Conservation (phyloP, 2,888 invertebrate species). For the Oscheius sp. region DNA sequence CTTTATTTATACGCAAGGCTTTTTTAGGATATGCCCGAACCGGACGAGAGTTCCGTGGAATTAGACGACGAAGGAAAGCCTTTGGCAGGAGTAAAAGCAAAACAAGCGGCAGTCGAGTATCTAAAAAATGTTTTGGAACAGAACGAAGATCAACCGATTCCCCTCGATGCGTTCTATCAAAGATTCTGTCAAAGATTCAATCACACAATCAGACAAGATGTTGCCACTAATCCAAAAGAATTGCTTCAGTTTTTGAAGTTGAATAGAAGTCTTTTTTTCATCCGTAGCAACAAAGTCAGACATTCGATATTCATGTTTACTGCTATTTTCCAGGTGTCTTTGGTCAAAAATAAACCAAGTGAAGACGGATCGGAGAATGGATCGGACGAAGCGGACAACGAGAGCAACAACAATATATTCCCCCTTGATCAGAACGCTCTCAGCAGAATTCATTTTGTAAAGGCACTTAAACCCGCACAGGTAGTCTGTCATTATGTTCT, state of each 20-base stretch:
- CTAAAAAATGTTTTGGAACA: conserved; percentile 65
- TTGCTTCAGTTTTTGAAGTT: conserved; percentile 88
- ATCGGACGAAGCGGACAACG: conserved; percentile 52
- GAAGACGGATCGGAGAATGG: conserved; percentile 68
- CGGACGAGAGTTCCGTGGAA: conserved; percentile 61
- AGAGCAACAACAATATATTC: conserved; percentile 62
- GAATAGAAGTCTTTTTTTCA: conserved; percentile 92
- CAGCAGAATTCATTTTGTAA: conserved; percentile 61
- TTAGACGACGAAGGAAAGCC: conserved; percentile 69
- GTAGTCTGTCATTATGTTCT: conserved; percentile 23
- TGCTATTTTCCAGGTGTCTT: conserved; percentile 44
- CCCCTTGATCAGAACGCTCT: conserved; percentile 64
- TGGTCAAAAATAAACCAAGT: conserved; percentile 64
- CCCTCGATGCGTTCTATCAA: conserved; percentile 67
- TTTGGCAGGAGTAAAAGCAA: conserved; percentile 67
- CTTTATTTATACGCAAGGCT: background rate
- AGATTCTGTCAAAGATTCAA: conserved; percentile 69
- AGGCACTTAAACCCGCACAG: conserved; percentile 66
- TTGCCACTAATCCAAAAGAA: conserved; percentile 90
- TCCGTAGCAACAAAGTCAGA: conserved; percentile 82
- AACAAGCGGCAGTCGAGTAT: conserved; percentile 69
- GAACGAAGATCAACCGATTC: conserved; percentile 69
- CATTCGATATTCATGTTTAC: conserved; percentile 46
- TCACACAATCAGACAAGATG: conserved; percentile 73
- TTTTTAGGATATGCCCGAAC: conserved; percentile 68